Evolutionary conservation across 2,797 vertebrate genomes (phyloP).

Genomic region (Oreochromis mossambicus): DNA sequence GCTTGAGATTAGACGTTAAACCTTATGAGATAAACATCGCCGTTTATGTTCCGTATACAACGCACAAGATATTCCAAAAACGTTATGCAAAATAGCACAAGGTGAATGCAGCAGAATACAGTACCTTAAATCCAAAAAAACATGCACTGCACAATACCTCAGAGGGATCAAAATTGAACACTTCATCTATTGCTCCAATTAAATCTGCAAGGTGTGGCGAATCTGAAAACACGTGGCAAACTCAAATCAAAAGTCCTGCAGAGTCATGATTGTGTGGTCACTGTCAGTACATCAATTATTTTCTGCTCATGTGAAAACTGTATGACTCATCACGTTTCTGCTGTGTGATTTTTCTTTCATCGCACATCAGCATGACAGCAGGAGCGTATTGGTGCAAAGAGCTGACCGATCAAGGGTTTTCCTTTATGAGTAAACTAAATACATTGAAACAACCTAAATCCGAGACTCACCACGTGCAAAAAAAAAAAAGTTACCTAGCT

Average conservation of each 20-base stretch:
- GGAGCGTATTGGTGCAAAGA: background rate
- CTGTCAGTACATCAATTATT: background rate
- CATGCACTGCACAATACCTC: background rate
- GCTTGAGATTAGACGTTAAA: background rate
- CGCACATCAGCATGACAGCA: background rate
- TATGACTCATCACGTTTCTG: background rate
- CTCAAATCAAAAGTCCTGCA: background rate
- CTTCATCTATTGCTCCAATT: background rate
- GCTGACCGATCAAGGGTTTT: background rate
- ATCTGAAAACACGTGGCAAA: background rate
- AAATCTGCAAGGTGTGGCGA: background rate
- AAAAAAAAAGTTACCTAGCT: slow-evolving; percentile 2
- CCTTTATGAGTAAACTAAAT: background rate
- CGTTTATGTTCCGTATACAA: background rate
- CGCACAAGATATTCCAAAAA: background rate
- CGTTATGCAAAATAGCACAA: background rate
- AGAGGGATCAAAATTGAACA: rapidly evolving
- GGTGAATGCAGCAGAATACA: background rate
- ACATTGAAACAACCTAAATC: background rate
- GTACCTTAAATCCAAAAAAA: background rate
- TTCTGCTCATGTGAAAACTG: background rate
- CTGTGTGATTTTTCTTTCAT: background rate
- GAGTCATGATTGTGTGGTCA: background rate
- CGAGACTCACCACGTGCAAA: background rate
- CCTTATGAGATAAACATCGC: background rate